These are phyloP conservation scores for Enteromius paludinosus DNA, from an alignment of 2,797 vertebrate species.

Conservation along the genomic window DNA sequence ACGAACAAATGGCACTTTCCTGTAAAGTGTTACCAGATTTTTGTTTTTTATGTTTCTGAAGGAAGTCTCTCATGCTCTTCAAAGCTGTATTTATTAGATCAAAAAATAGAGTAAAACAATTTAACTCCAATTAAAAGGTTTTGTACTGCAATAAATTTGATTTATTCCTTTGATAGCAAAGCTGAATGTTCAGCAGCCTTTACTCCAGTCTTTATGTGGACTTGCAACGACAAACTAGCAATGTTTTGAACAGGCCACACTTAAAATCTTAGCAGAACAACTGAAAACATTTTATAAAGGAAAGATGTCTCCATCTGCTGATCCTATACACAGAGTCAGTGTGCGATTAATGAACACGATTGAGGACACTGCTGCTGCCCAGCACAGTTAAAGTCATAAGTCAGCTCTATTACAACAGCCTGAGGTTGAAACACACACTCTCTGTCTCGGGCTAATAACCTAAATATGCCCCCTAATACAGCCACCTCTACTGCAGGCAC, in stretches of 20 bases:
- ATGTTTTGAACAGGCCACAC: not conserved
- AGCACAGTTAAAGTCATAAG: conserved; percentile 58
- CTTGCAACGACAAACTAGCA: not conserved
- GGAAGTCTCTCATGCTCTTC: not conserved
- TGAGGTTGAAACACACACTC: conserved; percentile 41
- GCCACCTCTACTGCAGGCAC: conserved; percentile 59
- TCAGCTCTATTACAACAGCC: conserved; percentile 50
- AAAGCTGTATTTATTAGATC: not conserved
- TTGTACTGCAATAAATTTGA: not conserved
- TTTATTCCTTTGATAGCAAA: not conserved
- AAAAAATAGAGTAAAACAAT: not conserved
- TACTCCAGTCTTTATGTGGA: not conserved
- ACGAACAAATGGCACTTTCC: too few species aligned
- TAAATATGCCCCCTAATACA: conserved; percentile 65
- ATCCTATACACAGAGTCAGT: conserved; percentile 78
- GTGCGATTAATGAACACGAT: conserved; percentile 77
- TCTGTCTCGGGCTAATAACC: conserved; percentile 49
- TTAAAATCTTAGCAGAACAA: not conserved
- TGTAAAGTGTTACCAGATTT: too few species aligned
- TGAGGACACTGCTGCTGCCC: conserved; percentile 74
- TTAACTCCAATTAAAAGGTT: not conserved
- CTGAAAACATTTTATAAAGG: not conserved
- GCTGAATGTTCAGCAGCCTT: not conserved
- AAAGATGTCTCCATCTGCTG: conserved; percentile 78
- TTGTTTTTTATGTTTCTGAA: not conserved